Evolutionary conservation across 2,888 invertebrate species (phyloP).

Genomic region (Drosophila paucipuncta): DNA sequence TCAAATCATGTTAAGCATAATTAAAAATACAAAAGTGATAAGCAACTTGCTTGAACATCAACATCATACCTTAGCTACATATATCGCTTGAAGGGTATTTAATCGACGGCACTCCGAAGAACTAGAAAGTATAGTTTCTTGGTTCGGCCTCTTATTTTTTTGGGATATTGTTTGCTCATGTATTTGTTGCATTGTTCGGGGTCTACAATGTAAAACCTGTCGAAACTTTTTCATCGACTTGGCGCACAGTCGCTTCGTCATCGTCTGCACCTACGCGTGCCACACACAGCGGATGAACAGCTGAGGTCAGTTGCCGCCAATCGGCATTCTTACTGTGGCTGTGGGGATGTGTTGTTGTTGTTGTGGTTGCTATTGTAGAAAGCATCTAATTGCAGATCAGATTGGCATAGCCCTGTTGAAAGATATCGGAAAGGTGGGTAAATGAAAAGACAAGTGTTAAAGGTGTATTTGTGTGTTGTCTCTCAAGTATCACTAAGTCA

Average conservation of each 20-base stretch:
- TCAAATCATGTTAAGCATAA: too few relatives aligned
- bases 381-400: not conserved
- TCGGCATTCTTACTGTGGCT: slow-evolving; percentile 27
- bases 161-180: slow-evolving; percentile 5
- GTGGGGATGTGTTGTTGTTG: slow-evolving; percentile 8
- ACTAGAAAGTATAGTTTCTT: not conserved
- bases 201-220: slow-evolving; percentile 74
- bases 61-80: not conserved
- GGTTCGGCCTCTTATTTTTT: slow-evolving; percentile 1
- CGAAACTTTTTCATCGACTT: slow-evolving; percentile 72
- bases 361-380: slow-evolving; percentile 12
- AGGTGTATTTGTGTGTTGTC: not conserved
- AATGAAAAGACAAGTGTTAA: not conserved
- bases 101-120: not conserved
- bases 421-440: slow-evolving; percentile 22
- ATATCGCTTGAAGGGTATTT: not conserved
- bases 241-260: slow-evolving; percentile 32
- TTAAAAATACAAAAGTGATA: not conserved
- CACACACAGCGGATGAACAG: slow-evolving; percentile 38
- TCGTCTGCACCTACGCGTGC: slow-evolving; percentile 39
- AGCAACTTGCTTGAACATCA: not conserved
- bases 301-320: slow-evolving; percentile 11
- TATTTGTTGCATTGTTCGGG: slow-evolving; percentile 61
- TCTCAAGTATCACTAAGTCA: not conserved
- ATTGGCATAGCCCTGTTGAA: not conserved